Base-by-base conservation (phyloP, 2,113 vertebrate genomes). In the Tyto alba region DNA sequence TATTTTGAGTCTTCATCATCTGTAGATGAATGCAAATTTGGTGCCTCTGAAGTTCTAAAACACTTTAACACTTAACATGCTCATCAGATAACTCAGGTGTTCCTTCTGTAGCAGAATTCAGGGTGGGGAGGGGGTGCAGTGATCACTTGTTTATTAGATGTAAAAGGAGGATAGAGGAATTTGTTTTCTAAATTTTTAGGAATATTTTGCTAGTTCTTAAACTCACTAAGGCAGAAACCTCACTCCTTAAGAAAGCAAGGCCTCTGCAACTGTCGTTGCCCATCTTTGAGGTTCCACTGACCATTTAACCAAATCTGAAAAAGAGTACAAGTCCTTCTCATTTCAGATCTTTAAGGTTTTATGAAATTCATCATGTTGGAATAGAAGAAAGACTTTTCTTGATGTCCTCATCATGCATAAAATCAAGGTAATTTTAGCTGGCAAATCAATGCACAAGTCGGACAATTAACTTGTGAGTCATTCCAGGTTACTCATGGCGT, bases 81-180 rank as follows among this genome's bases (percentile, higher is more conserved):
- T 89, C 29, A 60, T 78, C 40, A 45, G 26, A 32, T 20, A 73
- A 5, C n/a, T 78, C 75, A 74, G 32, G 50, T 83, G 47, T 32
- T 36, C 32, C 22, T 79, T 64, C 27, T 20, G 8, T 1, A 48
- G 73, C 19, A 83, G 52, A 91, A 87, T 18, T 50, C 13, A 7
- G 23, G 7, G 5, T 3, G 3, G 8, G 7, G 14, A 59, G 19
- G 1, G 4, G 4, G 1, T 41, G 11, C 4, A 7, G 32, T 2
- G 30, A 82, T 64, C 22, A 27, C 19, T 40, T 53, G 43, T 56
- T 56, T 48, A 69, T 64, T 23, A 60, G 19, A 56, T 15, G 14
- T 16, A 85, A 81, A 85, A 72, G 16, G 7, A 81, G 17, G 40
- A 45, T 8, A 84, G 29, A 19, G 13, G 52, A 71, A 88, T 57